Conservation (phyloP, 2,888 invertebrate species). For the Drosophila prolongata region DNA sequence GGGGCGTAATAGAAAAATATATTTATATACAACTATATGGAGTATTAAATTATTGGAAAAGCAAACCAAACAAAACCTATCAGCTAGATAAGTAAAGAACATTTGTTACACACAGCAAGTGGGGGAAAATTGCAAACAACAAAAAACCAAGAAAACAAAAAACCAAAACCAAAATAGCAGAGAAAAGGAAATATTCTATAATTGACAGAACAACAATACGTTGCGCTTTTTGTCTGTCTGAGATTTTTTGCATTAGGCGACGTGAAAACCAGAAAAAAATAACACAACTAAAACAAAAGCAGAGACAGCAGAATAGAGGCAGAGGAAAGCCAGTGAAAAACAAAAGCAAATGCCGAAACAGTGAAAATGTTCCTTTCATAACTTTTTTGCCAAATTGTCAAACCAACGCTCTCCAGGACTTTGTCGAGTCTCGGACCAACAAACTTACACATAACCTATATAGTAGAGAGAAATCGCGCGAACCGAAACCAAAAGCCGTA, state of each 20-base stretch:
- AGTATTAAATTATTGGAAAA: conserved; percentile 74
- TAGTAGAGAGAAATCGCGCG: conserved; percentile 40
- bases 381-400: conserved; percentile 80
- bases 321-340: conserved; percentile 34
- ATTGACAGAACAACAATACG: conserved; percentile 64
- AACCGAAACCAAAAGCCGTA: conserved; percentile 24
- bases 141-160: conserved; percentile 8
- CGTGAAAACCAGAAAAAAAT: conserved; percentile 33
- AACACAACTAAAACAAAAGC: conserved; percentile 19
- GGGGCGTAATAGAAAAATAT: conserved; percentile 74
- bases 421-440: conserved; percentile 74
- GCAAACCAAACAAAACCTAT: conserved; percentile 49
- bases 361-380: conserved; percentile 76
- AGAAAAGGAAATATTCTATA: conserved; percentile 50
- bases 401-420: conserved; percentile 79
- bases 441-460: conserved; percentile 49
- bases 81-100: conserved; percentile 65
- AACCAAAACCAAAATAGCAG: conserved; percentile 30
- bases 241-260: conserved; percentile 67
- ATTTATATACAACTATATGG: conserved; percentile 75
- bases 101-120: conserved; percentile 66
- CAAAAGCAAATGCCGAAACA: conserved; percentile 54
- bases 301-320: conserved; percentile 27
- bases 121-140: conserved; percentile 37
- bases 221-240: conserved; percentile 74